Conservation (phyloP, 2,888 invertebrate genomes). For the Pyrrhia umbra region DNA sequence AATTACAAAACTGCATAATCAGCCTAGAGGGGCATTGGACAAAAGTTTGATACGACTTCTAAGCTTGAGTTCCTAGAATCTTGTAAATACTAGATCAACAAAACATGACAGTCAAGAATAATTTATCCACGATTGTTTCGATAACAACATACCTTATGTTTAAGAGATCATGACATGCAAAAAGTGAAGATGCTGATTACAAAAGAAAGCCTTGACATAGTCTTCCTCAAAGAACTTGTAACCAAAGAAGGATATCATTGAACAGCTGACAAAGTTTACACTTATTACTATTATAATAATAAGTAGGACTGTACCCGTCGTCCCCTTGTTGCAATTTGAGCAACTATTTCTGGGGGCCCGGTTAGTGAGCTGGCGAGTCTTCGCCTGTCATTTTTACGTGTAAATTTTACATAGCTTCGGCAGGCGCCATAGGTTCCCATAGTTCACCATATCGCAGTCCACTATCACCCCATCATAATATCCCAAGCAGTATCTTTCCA, state of each 20-base stretch:
- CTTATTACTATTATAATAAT: not conserved
- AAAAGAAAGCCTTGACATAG: conserved; percentile 25
- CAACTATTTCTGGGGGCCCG: no score
- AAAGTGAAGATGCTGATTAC: not conserved
- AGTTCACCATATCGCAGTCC: no score
- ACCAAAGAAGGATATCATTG: not conserved
- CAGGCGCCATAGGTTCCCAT: no score
- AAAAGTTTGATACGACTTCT: no score
- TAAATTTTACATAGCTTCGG: no score
- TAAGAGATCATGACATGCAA: not conserved
- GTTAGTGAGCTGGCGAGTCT: no score
- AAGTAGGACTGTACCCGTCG: not conserved
- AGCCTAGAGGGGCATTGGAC: no score
- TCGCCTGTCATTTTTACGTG: no score
- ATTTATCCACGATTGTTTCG: not conserved
- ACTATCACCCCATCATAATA: no score
- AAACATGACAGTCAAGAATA: not conserved
- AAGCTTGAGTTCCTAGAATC: no score
- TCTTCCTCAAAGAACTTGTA: not conserved
- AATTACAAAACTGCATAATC: no score
- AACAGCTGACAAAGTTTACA: not conserved
- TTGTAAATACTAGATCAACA: not conserved
- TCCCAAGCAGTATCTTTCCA: no score
- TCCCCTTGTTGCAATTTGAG: not conserved
- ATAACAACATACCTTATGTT: not conserved